These are phyloP conservation scores for Pyralis farinalis DNA, from an alignment of 2,888 invertebrate genomes.

Conservation along the genomic window DNA sequence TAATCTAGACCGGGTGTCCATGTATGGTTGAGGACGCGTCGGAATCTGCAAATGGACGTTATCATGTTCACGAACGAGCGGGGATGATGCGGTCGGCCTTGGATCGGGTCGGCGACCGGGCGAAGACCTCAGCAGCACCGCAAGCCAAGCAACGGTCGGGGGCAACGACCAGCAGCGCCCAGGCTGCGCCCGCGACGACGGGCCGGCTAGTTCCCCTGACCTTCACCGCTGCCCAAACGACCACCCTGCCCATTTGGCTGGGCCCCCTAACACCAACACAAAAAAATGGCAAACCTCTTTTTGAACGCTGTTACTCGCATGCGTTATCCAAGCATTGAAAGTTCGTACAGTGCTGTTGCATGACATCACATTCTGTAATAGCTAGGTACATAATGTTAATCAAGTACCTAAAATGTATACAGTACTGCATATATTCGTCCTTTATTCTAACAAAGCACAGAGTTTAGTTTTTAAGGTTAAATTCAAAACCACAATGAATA, in stretches of 20 bases:
- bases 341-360: background rate
- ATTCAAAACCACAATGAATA: background rate
- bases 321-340: background rate
- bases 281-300: conserved; percentile 5
- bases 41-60: conserved; percentile 60
- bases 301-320: background rate
- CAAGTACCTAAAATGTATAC: no score
- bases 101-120: conserved; percentile 77
- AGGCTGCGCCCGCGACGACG: conserved; percentile 51
- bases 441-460: background rate
- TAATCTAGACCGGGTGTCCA: conserved; percentile 20
- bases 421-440: no score
- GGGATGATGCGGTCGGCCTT: conserved; percentile 79
- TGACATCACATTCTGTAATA: background rate
- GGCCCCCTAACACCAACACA: conserved; percentile 14
- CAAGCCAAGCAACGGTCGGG: conserved; percentile 77
- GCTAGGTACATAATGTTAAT: background rate
- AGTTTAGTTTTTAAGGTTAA: background rate
- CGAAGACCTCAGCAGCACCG: conserved; percentile 77
- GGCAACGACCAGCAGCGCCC: conserved; percentile 71
- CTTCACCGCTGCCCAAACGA: conserved; percentile 31
- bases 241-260: conserved; percentile 31
- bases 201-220: conserved; percentile 54
- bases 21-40: conserved; percentile 27
- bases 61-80: conserved; percentile 56